These are phyloP conservation scores for Lethocerus indicus DNA, from an alignment of 1,140 invertebrate species.

Conservation along the genomic window DNA sequence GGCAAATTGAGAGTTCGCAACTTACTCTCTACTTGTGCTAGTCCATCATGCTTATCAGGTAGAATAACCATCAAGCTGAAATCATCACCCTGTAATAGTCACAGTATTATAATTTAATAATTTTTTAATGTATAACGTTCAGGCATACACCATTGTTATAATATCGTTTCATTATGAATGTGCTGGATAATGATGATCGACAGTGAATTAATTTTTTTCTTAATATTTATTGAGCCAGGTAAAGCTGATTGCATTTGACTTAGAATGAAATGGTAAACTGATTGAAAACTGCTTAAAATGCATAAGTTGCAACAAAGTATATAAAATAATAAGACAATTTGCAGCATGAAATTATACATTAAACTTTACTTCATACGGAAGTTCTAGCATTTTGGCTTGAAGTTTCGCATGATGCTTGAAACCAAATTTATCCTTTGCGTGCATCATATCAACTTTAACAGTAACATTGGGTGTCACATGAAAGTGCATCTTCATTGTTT, in stretches of 20 bases:
- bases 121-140: constrained; percentile 1
- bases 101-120: constrained; percentile 19
- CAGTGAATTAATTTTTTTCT: no score
- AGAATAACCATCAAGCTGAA: constrained; percentile 38
- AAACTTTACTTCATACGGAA: constrained; percentile 33
- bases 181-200: no score
- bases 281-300: no score
- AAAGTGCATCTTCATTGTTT: constrained; percentile 29
- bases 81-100: constrained; percentile 24
- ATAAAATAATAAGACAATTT: constrained; percentile 20
- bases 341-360: not conserved
- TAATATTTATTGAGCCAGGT: no score
- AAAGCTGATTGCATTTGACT: no score
- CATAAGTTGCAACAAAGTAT: not conserved
- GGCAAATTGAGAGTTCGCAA: constrained; percentile 12
- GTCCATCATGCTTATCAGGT: constrained; percentile 32
- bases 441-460: constrained; percentile 45
- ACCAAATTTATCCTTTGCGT: constrained; percentile 27
- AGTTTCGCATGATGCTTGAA: constrained; percentile 31
- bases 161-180: no score
- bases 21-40: constrained; percentile 27
- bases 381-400: constrained; percentile 32
- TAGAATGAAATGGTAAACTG: no score
- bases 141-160: no score
- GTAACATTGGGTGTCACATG: constrained; percentile 25